Percentiles rank a stretch among this genome's conserved stretches.
Conservation (phyloP, 2,888 invertebrate genomes). For the Spodoptera littoralis region DNA sequence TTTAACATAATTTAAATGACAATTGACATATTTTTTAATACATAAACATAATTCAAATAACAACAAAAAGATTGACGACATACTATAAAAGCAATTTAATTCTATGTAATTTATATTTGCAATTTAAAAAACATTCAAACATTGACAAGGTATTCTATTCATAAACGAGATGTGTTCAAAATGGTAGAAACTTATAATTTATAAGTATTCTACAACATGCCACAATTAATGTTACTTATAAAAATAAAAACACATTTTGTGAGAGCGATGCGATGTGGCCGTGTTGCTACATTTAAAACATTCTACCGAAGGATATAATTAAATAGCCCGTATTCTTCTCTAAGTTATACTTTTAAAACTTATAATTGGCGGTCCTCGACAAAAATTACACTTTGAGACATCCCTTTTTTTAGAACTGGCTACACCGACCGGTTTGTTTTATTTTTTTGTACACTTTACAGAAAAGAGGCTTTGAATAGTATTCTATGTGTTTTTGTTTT, state of each 20-base stretch:
- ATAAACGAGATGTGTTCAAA: conserved; percentile 24
- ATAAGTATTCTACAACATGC: conserved; percentile 46
- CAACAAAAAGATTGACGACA: no score
- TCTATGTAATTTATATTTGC: no score
- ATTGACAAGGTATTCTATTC: conserved; percentile 6
- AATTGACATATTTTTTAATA: no score
- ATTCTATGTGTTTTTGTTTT: no score
- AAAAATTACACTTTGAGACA: conserved; percentile 72
- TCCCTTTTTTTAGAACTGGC: conserved; percentile 54
- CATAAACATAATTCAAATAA: no score
- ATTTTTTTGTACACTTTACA: conserved; percentile 9
- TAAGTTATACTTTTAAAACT: conserved; percentile 71
- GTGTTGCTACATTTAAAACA: conserved; percentile 69
- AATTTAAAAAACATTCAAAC: conserved; percentile 9
- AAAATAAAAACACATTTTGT: conserved; percentile 59
- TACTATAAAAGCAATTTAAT: no score
- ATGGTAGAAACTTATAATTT: conserved; percentile 28
- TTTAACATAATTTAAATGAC: no score
- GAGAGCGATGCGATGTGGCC: conserved; percentile 56
- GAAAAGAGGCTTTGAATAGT: no score
- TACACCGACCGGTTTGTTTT: conserved; percentile 45
- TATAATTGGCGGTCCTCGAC: conserved; percentile 74
- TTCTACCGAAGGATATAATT: conserved; percentile 74
- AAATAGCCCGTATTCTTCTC: conserved; percentile 64
- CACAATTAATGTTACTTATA: conserved; percentile 58